These are phyloP conservation scores for Lepeophtheirus salmonis DNA, from an alignment of 1,140 invertebrate species.

Conservation along the genomic window DNA sequence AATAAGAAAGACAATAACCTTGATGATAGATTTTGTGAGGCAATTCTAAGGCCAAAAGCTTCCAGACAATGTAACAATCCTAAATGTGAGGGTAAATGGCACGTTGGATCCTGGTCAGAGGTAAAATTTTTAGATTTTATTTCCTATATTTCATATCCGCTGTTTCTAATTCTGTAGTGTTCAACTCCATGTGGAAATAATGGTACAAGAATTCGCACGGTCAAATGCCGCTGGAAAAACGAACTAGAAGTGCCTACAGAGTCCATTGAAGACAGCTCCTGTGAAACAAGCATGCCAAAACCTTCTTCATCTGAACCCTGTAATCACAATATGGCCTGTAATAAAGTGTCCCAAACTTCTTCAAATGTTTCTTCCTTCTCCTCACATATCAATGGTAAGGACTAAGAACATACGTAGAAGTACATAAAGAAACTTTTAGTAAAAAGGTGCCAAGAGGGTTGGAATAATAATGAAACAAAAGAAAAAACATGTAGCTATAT, in stretches of 20 bases:
- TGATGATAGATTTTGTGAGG: slow-evolving; percentile 40
- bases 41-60: slow-evolving; percentile 41
- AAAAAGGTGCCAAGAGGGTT: no score
- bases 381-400: not conserved
- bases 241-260: not conserved
- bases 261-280: not conserved
- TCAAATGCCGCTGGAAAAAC: slow-evolving; percentile 64
- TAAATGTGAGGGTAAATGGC: slow-evolving; percentile 60
- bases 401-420: not conserved
- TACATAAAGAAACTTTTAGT: not conserved
- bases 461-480: not conserved
- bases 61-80: slow-evolving; percentile 54
- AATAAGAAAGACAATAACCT: slow-evolving; percentile 37
- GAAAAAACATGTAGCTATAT: not conserved
- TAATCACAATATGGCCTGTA: not conserved
- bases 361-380: not conserved
- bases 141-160: not conserved
- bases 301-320: not conserved
- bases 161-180: slow-evolving; percentile 38
- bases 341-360: not conserved
- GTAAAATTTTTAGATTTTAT: slow-evolving; percentile 31
- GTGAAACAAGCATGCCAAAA: not conserved
- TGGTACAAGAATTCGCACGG: slow-evolving; percentile 57
- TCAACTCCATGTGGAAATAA: slow-evolving; percentile 46
- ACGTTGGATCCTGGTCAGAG: slow-evolving; percentile 65